Evolutionary conservation across 2,888 invertebrate species (phyloP).

Genomic region (Cephus pulcher): DNA sequence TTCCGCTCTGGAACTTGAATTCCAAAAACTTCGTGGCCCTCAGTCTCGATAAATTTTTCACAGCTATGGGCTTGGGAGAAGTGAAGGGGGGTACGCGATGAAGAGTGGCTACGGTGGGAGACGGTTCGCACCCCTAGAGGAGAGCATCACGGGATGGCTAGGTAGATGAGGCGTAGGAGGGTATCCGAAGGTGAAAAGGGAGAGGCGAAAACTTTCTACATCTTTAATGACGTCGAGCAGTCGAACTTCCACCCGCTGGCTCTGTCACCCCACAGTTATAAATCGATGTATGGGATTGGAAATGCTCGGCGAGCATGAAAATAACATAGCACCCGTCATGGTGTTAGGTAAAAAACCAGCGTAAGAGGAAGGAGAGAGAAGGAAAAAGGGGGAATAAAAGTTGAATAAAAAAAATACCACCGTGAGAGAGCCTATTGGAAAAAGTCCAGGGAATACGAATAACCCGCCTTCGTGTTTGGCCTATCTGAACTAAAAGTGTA

Average conservation of each 20-base stretch:
- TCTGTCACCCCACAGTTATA: conserved; percentile 5
- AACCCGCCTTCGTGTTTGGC: background rate
- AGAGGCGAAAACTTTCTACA: conserved; percentile 37
- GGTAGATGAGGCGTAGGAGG: background rate
- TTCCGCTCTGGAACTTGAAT: background rate
- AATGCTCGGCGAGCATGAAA: conserved; percentile 20
- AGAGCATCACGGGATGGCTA: background rate
- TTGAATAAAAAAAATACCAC: background rate
- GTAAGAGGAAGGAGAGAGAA: background rate
- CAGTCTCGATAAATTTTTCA: conserved; percentile 40
- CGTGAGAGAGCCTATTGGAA: background rate
- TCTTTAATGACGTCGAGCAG: conserved; percentile 37
- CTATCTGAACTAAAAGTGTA: background rate
- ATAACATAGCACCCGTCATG: background rate
- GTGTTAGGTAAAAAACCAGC: background rate
- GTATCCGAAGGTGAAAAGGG: background rate
- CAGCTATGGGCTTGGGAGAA: conserved; percentile 1
- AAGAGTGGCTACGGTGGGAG: background rate
- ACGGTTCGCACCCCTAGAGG: background rate
- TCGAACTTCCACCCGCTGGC: conserved; percentile 10
- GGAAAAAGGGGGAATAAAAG: background rate
- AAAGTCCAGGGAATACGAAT: background rate
- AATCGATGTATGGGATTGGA: conserved; percentile 29
- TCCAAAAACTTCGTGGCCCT: conserved; percentile 14
- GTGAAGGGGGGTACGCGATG: background rate